Conservation (phyloP, 1,140 invertebrate species). For the Batillaria attramentaria region DNA sequence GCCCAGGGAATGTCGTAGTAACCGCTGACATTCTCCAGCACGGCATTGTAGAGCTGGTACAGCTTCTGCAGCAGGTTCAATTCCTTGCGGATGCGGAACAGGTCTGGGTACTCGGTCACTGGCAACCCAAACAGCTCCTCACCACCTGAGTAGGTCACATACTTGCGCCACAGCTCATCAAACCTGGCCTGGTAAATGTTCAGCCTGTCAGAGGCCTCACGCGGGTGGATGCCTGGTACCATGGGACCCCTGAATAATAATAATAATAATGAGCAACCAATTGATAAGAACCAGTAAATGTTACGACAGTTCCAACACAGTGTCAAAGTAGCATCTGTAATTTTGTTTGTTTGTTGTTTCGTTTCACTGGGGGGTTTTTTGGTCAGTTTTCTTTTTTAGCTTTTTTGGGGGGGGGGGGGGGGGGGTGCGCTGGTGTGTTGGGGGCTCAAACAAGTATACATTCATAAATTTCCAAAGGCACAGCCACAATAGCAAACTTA, state of each 20-base stretch:
- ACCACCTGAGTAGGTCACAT: constrained; percentile 93
- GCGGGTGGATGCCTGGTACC: constrained; percentile 89
- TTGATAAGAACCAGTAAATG: too few relatives aligned
- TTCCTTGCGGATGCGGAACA: constrained; percentile 93
- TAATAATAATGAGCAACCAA: too few relatives aligned
- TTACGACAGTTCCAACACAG: too few relatives aligned
- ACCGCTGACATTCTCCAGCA: constrained; percentile 94
- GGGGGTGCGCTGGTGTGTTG: too few relatives aligned
- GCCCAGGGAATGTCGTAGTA: constrained; percentile 97
- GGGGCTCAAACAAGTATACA: too few relatives aligned
- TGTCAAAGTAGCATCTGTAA: too few relatives aligned
- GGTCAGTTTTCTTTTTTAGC: too few relatives aligned
- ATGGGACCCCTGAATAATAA: constrained; percentile 83
- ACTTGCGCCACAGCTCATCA: constrained; percentile 95
- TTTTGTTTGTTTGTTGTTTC: too few relatives aligned
- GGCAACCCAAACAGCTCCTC: constrained; percentile 94
- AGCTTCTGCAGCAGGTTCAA: constrained; percentile 95
- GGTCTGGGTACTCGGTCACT: constrained; percentile 92
- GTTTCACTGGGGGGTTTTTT: too few relatives aligned
- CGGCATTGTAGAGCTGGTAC: constrained; percentile 96
- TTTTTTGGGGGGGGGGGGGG: too few relatives aligned
- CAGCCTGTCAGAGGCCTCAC: constrained; percentile 93
- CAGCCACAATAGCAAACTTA: too few relatives aligned
- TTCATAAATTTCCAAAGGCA: too few relatives aligned
- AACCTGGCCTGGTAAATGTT: constrained; percentile 94